Evolutionary conservation across 2,888 invertebrate genomes (phyloP), one percentile per base, ranked within the genome.

Genomic region (Disparrhopalites patrizii): DNA sequence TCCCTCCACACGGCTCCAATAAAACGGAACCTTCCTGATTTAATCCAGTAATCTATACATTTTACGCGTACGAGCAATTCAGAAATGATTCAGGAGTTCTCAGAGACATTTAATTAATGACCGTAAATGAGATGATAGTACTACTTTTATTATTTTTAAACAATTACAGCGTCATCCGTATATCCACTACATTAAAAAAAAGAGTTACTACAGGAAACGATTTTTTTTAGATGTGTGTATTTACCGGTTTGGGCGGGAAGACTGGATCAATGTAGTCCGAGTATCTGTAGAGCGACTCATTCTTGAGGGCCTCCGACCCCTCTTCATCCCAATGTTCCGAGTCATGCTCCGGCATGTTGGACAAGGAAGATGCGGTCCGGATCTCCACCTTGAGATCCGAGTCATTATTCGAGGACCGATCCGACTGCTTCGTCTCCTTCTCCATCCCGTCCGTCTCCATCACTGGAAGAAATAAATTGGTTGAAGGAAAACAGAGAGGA

Each of bases 331-430:
- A 76, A 50, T 76, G 76, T 55, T 76, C 76, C 55, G 76, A 75
- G 50, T 76, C 76, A 52, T 74, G 73, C 61, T 75, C 75, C 10
- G 74, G 73, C 69, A 75, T 75, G 68, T 75, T 75, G 38, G 74
- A 74, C 31, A 75, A 63, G 60, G 73, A 74, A 31, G 74, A 74
- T 27, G 75, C 73, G 54, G 92, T 92, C 67, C 93, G 83, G 69
- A 93, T 84, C 80, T 94, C 93, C 72, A 92, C 84, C 80, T 94
- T 94, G 78, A 93, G 82, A 81, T 93, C 93, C 73, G 93, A 93
- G 76, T 93, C 92, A 78, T 93, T 77, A 40, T 76, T 93, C 60
- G 93, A 93, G 77, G 92, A 92, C 73, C 91, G 84, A 79, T 94
- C 93, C 66, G 92, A 92, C 68, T 78, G 81, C 76, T 82, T 82